Conservation (phyloP, 2,888 invertebrate species). For the Heliconius ethilla region DNA sequence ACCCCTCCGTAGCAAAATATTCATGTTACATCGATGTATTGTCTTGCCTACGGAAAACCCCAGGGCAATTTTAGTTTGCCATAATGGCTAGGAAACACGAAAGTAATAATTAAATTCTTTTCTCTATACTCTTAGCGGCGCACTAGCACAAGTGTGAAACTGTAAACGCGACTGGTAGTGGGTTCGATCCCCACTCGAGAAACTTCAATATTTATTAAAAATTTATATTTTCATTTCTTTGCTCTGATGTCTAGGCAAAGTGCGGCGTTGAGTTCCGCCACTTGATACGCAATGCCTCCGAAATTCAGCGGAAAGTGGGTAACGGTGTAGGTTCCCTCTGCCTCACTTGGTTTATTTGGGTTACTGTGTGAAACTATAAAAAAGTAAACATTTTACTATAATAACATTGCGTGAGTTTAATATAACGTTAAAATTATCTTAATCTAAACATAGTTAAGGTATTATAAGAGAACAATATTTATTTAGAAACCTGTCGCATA, state of each 20-base stretch:
- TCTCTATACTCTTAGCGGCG: too few relatives aligned
- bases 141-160: too few relatives aligned
- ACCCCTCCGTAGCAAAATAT: not conserved
- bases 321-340: too few relatives aligned
- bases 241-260: not conserved
- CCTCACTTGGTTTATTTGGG: too few relatives aligned
- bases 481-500: not conserved
- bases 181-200: too few relatives aligned
- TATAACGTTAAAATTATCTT: not conserved
- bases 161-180: too few relatives aligned
- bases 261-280: not conserved
- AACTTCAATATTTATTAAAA: too few relatives aligned
- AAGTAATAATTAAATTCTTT: not conserved
- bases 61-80: constrained; percentile 5
- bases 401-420: not conserved
- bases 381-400: not conserved
- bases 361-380: too few relatives aligned
- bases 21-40: constrained; percentile 10
- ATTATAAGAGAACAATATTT: not conserved
- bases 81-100: not conserved
- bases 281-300: not conserved
- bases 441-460: not conserved
- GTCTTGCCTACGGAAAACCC: constrained; percentile 9
- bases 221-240: too few relatives aligned
- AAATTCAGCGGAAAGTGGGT: too few relatives aligned